These are phyloP conservation scores for Chromobotia macracanthus DNA, from an alignment of 2,797 vertebrate species.

Conservation along the genomic window DNA sequence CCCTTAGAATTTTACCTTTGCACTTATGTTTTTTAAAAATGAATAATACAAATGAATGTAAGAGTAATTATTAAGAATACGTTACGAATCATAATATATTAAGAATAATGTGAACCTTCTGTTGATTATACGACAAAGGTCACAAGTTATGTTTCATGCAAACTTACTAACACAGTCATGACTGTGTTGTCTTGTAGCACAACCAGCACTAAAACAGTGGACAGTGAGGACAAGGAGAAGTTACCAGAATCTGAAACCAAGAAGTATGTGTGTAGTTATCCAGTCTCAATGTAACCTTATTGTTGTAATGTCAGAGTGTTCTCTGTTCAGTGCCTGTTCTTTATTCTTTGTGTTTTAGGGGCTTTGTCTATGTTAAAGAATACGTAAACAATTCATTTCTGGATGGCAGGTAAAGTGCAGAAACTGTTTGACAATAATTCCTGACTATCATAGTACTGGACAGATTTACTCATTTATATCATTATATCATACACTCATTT, in stretches of 20 bases:
- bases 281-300: background rate
- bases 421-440: background rate
- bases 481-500: too few relatives aligned
- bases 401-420: constrained; percentile 55
- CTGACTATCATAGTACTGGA: background rate
- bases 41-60: background rate
- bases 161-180: constrained; percentile 44
- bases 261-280: constrained; percentile 68
- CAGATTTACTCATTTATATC: background rate
- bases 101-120: background rate
- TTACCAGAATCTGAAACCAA: constrained; percentile 70
- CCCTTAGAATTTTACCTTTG: background rate
- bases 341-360: constrained; percentile 60
- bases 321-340: background rate
- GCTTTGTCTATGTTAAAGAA: constrained; percentile 84
- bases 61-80: too few relatives aligned
- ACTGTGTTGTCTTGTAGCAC: constrained; percentile 48
- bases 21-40: background rate
- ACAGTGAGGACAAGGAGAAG: constrained; percentile 43
- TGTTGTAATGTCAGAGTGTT: background rate
- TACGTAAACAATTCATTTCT: constrained; percentile 77
- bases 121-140: too few relatives aligned
- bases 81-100: too few relatives aligned
- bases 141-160: constrained; percentile 28
- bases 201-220: constrained; percentile 55